phyloP scores from a whole-genome alignment of 2,888 invertebrate species.

The Drosophila hamatofila region DNA sequence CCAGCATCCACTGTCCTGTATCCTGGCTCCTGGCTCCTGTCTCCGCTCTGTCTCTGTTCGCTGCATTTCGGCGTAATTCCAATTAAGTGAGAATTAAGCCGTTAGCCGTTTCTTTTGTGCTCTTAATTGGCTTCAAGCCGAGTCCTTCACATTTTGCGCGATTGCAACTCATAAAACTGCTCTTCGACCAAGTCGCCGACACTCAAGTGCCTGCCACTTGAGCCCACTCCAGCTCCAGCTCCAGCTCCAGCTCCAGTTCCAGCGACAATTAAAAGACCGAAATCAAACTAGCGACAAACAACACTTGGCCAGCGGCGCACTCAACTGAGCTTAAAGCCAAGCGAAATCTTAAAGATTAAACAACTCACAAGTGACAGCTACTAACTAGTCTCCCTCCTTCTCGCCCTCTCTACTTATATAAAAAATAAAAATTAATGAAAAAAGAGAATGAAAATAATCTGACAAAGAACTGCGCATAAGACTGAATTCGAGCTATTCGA shows the following conservation, averaged over 20 bases:
- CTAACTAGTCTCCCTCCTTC: background rate
- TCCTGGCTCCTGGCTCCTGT: too few relatives aligned
- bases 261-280: slow-evolving; percentile 54
- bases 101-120: slow-evolving; percentile 62
- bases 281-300: slow-evolving; percentile 1
- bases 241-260: too few relatives aligned
- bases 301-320: slow-evolving; percentile 6
- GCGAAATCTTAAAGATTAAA: slow-evolving; percentile 13
- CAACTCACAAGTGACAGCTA: background rate
- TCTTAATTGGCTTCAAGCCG: slow-evolving; percentile 73
- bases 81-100: slow-evolving; percentile 78
- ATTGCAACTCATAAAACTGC: slow-evolving; percentile 39
- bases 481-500: background rate
- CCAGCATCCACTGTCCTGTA: slow-evolving; percentile 6
- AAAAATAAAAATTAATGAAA: background rate
- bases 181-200: slow-evolving; percentile 13
- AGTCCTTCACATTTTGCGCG: slow-evolving; percentile 29
- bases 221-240: slow-evolving; percentile 16
- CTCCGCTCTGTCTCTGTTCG: background rate
- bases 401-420: background rate
- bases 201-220: slow-evolving; percentile 50
- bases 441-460: slow-evolving; percentile 13
- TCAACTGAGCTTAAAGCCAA: slow-evolving; percentile 19
- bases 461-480: slow-evolving; percentile 16
- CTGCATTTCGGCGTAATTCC: slow-evolving; percentile 64